Evolutionary conservation across 2,888 invertebrate genomes (phyloP).

Genomic region (Tiliacea aurago): DNA sequence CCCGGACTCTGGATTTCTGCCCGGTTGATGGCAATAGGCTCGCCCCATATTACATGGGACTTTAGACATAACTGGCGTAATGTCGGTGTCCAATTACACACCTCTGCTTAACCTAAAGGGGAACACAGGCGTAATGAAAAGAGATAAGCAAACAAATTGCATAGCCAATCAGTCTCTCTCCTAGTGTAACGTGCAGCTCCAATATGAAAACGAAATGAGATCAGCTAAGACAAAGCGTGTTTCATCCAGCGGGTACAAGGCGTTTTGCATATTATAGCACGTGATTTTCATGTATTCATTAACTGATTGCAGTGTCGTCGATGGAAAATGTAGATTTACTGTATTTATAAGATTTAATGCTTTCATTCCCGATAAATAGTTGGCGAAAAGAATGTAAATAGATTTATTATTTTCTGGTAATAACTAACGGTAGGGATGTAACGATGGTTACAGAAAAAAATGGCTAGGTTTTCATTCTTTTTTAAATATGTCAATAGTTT

Average conservation of each 20-base stretch:
- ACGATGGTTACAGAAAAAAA: too few relatives aligned
- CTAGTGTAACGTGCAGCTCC: neutral
- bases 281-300: constrained; percentile 47
- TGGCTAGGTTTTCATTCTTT: too few relatives aligned
- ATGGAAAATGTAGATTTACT: neutral
- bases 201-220: constrained; percentile 25
- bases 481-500: too few relatives aligned
- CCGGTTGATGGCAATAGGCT: too few relatives aligned
- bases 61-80: too few relatives aligned
- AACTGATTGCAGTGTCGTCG: constrained; percentile 24
- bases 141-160: neutral
- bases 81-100: neutral
- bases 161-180: constrained; percentile 2
- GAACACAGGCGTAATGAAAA: neutral
- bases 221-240: constrained; percentile 26
- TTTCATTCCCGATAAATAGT: too few relatives aligned
- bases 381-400: too few relatives aligned
- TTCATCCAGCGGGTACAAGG: neutral
- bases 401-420: too few relatives aligned
- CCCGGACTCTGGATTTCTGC: too few relatives aligned
- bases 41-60: too few relatives aligned
- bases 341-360: neutral
- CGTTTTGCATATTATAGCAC: constrained; percentile 26
- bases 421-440: too few relatives aligned
- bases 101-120: neutral